Percentiles rank a stretch among this genome's conserved stretches.
phyloP scores from a whole-genome alignment of 1,140 invertebrate species.

The Pseudomyrmex pallidus region DNA sequence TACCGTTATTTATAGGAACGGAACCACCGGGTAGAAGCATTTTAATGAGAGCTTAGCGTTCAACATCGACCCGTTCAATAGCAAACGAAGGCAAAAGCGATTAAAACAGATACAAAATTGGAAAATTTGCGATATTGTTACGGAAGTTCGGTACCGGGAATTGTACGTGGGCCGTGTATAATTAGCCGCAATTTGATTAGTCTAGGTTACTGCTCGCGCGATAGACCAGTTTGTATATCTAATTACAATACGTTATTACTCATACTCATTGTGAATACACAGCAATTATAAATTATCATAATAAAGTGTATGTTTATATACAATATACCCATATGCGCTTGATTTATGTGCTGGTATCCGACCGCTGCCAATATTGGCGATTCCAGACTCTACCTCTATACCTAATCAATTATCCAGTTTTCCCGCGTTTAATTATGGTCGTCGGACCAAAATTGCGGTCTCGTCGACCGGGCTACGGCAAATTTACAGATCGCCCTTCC shows the following conservation, averaged over 20 bases:
- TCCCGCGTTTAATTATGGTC: conserved; percentile 65
- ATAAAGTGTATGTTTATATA: conserved; percentile 81
- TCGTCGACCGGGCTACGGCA: conserved; percentile 34
- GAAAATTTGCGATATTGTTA: background rate
- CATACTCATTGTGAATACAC: conserved; percentile 78
- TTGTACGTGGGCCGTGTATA: conserved; percentile 68
- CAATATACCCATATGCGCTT: conserved; percentile 68
- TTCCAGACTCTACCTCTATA: conserved; percentile 36
- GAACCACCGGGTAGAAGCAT: conserved; percentile 12
- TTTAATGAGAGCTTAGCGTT: conserved; percentile 10
- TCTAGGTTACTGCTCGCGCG: conserved; percentile 71
- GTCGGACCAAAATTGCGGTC: conserved; percentile 65
- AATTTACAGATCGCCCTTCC: conserved; percentile 60
- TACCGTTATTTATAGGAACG: conserved; percentile 11
- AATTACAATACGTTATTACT: conserved; percentile 77
- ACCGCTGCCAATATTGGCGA: conserved; percentile 60
- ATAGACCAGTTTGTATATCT: conserved; percentile 79
- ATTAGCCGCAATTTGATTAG: conserved; percentile 76
- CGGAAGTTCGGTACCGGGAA: conserved; percentile 44
- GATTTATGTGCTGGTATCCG: conserved; percentile 64
- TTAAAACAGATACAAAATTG: conserved; percentile 22
- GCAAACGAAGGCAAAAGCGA: background rate
- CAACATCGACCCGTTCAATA: conserved; percentile 18
- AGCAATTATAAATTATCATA: conserved; percentile 78
- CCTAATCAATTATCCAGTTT: conserved; percentile 72